Conservation (phyloP, 1,140 invertebrate genomes). For the Bombus polaris region DNA sequence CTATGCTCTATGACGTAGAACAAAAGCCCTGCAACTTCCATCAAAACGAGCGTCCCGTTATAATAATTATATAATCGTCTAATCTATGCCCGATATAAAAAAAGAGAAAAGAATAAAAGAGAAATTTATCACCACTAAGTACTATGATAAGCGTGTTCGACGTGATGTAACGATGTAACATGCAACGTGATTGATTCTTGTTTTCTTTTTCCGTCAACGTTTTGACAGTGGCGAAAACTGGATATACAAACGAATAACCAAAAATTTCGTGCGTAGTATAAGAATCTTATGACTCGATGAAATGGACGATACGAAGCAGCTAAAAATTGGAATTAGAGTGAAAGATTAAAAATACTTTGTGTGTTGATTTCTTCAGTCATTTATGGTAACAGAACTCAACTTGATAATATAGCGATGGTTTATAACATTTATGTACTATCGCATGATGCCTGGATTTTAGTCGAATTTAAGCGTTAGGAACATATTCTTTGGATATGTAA, state of each 20-base stretch:
- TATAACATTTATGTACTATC: not conserved
- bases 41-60: not conserved
- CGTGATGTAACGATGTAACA: slow-evolving; percentile 5
- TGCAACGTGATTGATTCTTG: not conserved
- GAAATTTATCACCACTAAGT: slow-evolving; percentile 17
- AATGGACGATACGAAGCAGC: slow-evolving; percentile 1
- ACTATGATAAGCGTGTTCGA: slow-evolving; percentile 36
- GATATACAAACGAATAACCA: not conserved
- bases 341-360: slow-evolving; percentile 55
- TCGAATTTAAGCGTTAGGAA: slow-evolving; percentile 13
- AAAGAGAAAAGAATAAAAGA: slow-evolving; percentile 5
- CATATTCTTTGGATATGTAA: slow-evolving; percentile 1
- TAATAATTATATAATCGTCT: not conserved
- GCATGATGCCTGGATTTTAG: slow-evolving; percentile 1
- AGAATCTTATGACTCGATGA: not conserved
- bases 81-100: slow-evolving; percentile 29
- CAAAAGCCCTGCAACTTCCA: not conserved
- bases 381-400: slow-evolving; percentile 24
- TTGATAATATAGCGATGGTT: not conserved
- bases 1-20: not conserved
- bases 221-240: not conserved
- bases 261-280: not conserved
- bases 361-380: slow-evolving; percentile 35
- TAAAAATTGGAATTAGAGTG: slow-evolving; percentile 47
- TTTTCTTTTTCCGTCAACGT: not conserved